A percentile compares a stretch with the other conserved stretches of the same genome.
These are phyloP conservation scores for Taurulus bubalis DNA, from an alignment of 2,113 vertebrate genomes.

Conservation along the genomic window DNA sequence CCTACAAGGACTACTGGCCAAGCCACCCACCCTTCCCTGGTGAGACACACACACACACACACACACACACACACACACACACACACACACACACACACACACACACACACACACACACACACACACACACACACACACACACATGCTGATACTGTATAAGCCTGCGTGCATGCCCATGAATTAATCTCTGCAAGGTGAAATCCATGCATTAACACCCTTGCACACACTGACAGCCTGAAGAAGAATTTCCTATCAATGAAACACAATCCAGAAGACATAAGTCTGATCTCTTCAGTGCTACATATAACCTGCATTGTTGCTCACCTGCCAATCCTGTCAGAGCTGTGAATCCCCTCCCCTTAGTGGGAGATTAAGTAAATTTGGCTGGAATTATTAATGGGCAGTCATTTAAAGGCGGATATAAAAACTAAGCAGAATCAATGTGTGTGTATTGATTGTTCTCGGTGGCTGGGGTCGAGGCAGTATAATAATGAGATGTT, in stretches of 20 bases:
- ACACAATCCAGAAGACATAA: conserved; percentile 46
- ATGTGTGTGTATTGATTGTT: conserved; percentile 84
- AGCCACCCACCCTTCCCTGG: conserved; percentile 90
- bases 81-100: conserved; percentile 41
- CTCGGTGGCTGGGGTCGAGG: conserved; percentile 81
- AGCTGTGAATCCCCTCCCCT: conserved; percentile 63
- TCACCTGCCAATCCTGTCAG: conserved; percentile 72
- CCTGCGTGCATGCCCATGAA: conserved; percentile 72
- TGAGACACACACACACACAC: conserved; percentile 76
- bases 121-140: conserved; percentile 45
- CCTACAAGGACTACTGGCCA: conserved; percentile 89
- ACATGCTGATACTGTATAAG: conserved; percentile 65
- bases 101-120: conserved; percentile 37
- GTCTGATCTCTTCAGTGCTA: conserved; percentile 40
- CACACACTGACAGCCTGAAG: conserved; percentile 56
- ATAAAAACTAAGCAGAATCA: conserved; percentile 86
- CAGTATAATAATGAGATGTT: conserved; percentile 85
- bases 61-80: conserved; percentile 35
- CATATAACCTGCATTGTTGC: conserved; percentile 60
- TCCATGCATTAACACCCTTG: conserved; percentile 61
- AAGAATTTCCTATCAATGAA: conserved; percentile 58
- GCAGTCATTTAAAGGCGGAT: conserved; percentile 82
- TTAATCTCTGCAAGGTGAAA: conserved; percentile 76
- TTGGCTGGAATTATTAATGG: conserved; percentile 85
- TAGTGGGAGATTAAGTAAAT: conserved; percentile 83